phyloP scores from a whole-genome alignment of 2,888 invertebrate genomes.

The Masnerella sp. region DNA sequence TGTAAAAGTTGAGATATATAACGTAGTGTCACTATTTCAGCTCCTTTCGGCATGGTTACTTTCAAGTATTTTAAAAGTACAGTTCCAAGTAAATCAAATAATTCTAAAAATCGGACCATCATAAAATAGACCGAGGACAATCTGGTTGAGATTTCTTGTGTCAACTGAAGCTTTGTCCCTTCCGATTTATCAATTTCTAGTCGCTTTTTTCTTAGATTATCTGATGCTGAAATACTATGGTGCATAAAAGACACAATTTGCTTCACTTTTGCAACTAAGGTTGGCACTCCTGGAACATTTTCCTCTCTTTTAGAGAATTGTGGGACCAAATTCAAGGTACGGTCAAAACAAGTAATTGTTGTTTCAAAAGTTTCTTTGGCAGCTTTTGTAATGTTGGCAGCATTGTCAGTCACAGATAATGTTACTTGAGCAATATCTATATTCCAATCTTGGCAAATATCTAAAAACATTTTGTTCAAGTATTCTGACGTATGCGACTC shows the following conservation, averaged over 20 bases:
- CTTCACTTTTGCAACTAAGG: slow-evolving; percentile 53
- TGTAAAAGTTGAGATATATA: slow-evolving; percentile 12
- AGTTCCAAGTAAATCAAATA: slow-evolving; percentile 18
- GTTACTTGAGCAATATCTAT: slow-evolving; percentile 34
- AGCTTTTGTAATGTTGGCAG: slow-evolving; percentile 50
- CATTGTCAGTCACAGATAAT: slow-evolving; percentile 57
- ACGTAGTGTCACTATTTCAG: slow-evolving; percentile 16
- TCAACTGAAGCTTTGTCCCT: slow-evolving; percentile 26
- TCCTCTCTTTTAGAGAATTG: too few species aligned
- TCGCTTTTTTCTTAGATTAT: slow-evolving; percentile 36
- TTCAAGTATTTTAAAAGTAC: slow-evolving; percentile 14
- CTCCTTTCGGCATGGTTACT: slow-evolving; percentile 23
- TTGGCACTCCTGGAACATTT: slow-evolving; percentile 27
- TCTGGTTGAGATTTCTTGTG: slow-evolving; percentile 34
- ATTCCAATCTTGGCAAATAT: slow-evolving; percentile 41
- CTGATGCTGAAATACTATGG: slow-evolving; percentile 31
- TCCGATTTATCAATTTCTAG: slow-evolving; percentile 26
- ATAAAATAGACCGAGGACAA: slow-evolving; percentile 45
- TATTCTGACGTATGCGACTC: slow-evolving; percentile 59
- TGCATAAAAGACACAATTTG: slow-evolving; percentile 33
- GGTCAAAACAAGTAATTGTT: slow-evolving; percentile 56
- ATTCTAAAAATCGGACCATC: slow-evolving; percentile 33
- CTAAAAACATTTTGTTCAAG: slow-evolving; percentile 34
- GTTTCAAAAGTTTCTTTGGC: slow-evolving; percentile 26
- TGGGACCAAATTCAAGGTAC: slow-evolving; percentile 51